Percentiles rank a stretch among this genome's conserved stretches.
Evolutionary conservation across 2,797 vertebrate genomes (phyloP).

Genomic region (Gymnodraco acuticeps): DNA sequence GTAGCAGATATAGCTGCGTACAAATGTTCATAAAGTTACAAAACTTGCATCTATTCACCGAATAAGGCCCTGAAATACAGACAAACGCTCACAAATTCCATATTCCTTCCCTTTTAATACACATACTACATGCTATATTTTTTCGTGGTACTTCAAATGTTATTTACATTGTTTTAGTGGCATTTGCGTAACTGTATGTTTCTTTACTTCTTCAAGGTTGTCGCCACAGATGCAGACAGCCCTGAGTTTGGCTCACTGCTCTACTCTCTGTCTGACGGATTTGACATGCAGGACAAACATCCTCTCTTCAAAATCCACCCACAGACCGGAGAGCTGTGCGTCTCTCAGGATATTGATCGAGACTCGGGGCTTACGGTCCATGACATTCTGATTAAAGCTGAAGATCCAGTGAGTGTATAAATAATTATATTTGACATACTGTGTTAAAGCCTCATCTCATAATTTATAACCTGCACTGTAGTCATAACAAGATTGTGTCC

Average conservation of each 20-base stretch:
- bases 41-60: background rate
- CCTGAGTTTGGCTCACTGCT: slow-evolving; percentile 86
- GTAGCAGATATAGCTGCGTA: background rate
- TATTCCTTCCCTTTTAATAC: no score
- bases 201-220: slow-evolving; percentile 81
- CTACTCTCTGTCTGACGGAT: slow-evolving; percentile 90
- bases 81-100: background rate
- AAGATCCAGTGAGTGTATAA: slow-evolving; percentile 88
- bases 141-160: no score
- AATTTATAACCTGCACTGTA: background rate
- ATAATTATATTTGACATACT: background rate
- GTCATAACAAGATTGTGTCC: background rate
- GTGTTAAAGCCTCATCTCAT: background rate
- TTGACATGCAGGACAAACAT: slow-evolving; percentile 85
- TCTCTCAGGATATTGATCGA: slow-evolving; percentile 91
- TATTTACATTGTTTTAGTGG: background rate
- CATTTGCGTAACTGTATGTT: background rate
- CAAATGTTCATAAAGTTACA: background rate
- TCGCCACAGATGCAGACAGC: slow-evolving; percentile 90
- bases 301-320: slow-evolving; percentile 88
- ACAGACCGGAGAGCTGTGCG: slow-evolving; percentile 87
- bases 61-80: background rate
- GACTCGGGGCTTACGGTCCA: slow-evolving; percentile 86
- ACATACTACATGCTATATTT: no score
- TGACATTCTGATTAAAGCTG: slow-evolving; percentile 92